Conservation (phyloP, 1,140 invertebrate species). For the Drosophila quadrilineata region DNA sequence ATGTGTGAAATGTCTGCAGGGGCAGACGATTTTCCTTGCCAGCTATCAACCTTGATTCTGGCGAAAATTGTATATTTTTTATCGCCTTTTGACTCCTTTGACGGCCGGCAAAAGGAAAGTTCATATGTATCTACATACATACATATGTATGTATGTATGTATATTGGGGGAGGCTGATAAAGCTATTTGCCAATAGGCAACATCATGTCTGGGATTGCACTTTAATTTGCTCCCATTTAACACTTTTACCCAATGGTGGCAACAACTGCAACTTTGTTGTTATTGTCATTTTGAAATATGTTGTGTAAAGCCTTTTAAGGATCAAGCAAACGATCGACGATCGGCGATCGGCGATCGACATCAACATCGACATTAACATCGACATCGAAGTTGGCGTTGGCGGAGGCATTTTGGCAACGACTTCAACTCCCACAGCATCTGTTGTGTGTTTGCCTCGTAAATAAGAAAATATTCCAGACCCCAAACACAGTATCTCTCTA, state of each 20-base stretch:
- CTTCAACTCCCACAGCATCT: conserved; percentile 48
- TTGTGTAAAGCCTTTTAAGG: conserved; percentile 64
- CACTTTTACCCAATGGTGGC: conserved; percentile 50
- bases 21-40: conserved; percentile 39
- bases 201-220: conserved; percentile 21
- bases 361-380: background rate
- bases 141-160: no score
- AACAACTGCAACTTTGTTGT: conserved; percentile 16
- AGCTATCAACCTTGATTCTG: conserved; percentile 32
- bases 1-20: conserved; percentile 57
- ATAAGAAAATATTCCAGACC: conserved; percentile 27
- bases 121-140: conserved; percentile 24
- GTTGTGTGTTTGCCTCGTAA: conserved; percentile 50
- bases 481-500: conserved; percentile 30
- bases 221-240: conserved; percentile 64
- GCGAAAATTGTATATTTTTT: no score
- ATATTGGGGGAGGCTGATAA: no score
- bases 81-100: no score
- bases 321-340: conserved; percentile 30
- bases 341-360: conserved; percentile 5
- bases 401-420: conserved; percentile 10
- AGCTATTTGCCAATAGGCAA: conserved; percentile 46
- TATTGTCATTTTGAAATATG: conserved; percentile 48
- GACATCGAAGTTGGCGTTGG: background rate
- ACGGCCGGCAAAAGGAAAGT: conserved; percentile 60